A percentile compares a stretch with the other conserved stretches of the same genome.
phyloP scores from a whole-genome alignment of 2,113 vertebrate species.

The Acanthochromis polyacanthus region DNA sequence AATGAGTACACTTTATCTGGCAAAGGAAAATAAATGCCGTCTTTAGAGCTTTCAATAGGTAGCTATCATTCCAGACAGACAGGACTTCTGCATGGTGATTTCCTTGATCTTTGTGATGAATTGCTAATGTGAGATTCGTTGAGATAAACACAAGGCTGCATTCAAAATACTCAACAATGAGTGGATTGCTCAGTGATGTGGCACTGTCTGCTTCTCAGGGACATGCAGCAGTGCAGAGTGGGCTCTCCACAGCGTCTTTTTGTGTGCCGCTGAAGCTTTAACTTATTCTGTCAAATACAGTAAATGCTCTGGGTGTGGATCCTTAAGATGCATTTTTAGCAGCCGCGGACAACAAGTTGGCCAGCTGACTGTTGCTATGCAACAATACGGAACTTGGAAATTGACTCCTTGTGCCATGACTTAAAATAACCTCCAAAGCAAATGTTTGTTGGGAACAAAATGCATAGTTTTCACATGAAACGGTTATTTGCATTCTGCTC shows the following conservation, averaged over 20 bases:
- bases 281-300: conserved; percentile 43
- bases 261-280: conserved; percentile 8
- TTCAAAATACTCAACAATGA: conserved; percentile 32
- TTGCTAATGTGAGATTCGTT: conserved; percentile 44
- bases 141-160: conserved; percentile 51
- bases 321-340: conserved; percentile 55
- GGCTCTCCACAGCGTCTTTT: background rate
- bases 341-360: conserved; percentile 32
- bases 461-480: background rate
- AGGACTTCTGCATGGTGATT: conserved; percentile 21
- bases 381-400: conserved; percentile 57
- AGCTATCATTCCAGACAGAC: conserved; percentile 25
- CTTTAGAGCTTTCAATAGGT: conserved; percentile 28
- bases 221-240: conserved; percentile 4
- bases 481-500: background rate
- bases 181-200: conserved; percentile 16
- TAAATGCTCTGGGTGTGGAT: conserved; percentile 44
- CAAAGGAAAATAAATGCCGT: conserved; percentile 23
- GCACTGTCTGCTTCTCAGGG: conserved; percentile 14
- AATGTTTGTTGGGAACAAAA: conserved; percentile 1
- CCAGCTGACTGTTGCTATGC: conserved; percentile 68
- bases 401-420: conserved; percentile 25
- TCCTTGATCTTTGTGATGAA: conserved; percentile 39
- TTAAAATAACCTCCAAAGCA: conserved; percentile 51
- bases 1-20: conserved; percentile 26